phyloP scores from a whole-genome alignment of 2,797 vertebrate species.

The Mus spretus region DNA sequence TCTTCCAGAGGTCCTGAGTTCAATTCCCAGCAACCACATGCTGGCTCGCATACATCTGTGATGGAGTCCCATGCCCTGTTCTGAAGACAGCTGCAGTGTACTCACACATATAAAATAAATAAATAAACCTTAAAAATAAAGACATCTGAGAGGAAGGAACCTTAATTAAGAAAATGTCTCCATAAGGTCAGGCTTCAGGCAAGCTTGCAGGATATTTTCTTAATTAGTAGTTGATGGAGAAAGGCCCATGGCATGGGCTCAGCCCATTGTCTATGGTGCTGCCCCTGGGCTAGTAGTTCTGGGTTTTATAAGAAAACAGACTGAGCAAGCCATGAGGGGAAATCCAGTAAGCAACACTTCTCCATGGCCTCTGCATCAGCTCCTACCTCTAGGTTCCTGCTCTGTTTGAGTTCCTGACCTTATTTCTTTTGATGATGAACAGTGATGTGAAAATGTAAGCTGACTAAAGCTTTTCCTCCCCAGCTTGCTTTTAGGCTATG shows the following conservation, averaged over 20 bases:
- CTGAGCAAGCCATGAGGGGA: no score
- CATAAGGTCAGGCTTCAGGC: neutral
- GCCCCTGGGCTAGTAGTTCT: neutral
- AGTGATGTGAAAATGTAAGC: neutral
- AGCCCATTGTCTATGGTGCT: neutral
- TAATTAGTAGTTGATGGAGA: neutral
- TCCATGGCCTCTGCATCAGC: neutral
- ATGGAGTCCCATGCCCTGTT: no score
- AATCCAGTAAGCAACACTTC: no score
- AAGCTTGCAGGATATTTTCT: neutral
- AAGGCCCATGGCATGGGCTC: neutral
- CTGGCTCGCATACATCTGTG: no score
- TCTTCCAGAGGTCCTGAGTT: no score
- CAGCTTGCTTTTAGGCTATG: neutral
- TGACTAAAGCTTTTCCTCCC: neutral
- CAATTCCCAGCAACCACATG: no score
- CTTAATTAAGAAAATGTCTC: neutral
- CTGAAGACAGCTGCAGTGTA: no score
- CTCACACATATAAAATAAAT: no score
- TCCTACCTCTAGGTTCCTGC: neutral
- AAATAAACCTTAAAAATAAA: neutral
- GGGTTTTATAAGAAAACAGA: neutral
- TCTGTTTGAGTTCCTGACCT: neutral
- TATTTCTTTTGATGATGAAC: neutral
- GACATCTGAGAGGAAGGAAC: neutral